Evolutionary conservation across 2,888 invertebrate species (phyloP), one percentile per base, ranked within the genome.

Genomic region (Drosophila gaucha): DNA sequence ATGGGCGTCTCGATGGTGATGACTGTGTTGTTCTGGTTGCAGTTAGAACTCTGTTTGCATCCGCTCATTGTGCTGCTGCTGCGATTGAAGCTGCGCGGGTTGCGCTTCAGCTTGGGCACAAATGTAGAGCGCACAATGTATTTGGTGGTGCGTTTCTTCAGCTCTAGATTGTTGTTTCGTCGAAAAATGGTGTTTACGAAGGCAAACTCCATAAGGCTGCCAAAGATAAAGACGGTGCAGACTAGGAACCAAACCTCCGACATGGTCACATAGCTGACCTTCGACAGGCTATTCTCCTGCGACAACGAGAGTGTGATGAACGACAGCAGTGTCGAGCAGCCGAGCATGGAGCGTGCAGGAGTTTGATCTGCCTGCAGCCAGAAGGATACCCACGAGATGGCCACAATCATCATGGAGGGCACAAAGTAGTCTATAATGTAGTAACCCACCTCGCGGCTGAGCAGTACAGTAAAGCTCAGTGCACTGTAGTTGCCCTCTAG

Each of bases 151-250:
- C 91, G 89, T 68, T 91, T 92, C 59, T 92, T 91, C 1, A 92
- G 69, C 62, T 91, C 88, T 43, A 92, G 78, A 50, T 89, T 90
- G 46, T 90, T 89, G 95, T 95, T 96, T 89, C 97, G 93, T 55
- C 97, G 93, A 94, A 96, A 97, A 84, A 97, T 97, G 6, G 96
- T 96, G 89, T 97, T 97, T 35, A 97, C 97, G 82, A 97, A 97
- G 5, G 97, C 97, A 86, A 97, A 97, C 90, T 97, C 97, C 0
- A 96, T 95, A 84, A 97, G 94, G 5, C 96, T 96, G 14, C 95
- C 95, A 90, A 97, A 97, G 74, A 97, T 96, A 88, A 97, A 97
- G 51, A 95, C 94, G 4, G 95, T 96, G 88, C 97, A 97, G 1
- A 95, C 96, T 39, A 97, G 92, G 90, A 97, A 97, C 97, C 97